Evolutionary conservation across 1,140 invertebrate species (phyloP).

Genomic region (Holotrichia oblita): DNA sequence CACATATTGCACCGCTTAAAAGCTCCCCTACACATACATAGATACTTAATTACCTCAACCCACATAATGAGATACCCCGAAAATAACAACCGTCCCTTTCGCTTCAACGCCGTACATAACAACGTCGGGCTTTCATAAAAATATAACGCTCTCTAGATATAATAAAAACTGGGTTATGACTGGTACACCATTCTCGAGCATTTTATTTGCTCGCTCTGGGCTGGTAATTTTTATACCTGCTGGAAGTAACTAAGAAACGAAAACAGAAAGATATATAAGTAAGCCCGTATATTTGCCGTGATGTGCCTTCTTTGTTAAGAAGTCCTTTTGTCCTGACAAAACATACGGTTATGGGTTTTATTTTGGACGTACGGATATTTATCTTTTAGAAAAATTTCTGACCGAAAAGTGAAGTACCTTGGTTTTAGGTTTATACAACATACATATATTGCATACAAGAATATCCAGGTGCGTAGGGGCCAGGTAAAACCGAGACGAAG

Average conservation of each 20-base stretch:
- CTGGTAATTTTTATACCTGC: constrained; percentile 28
- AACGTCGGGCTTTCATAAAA: neutral
- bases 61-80: constrained; percentile 9
- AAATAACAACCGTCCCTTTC: constrained; percentile 9
- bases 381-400: constrained; percentile 27
- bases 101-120: neutral
- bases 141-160: neutral
- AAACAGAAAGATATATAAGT: constrained; percentile 4
- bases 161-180: constrained; percentile 30
- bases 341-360: neutral
- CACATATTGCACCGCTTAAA: constrained; percentile 29
- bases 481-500: constrained; percentile 1
- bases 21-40: neutral
- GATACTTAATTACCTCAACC: constrained; percentile 12
- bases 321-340: constrained; percentile 20
- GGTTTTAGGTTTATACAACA: neutral
- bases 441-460: neutral
- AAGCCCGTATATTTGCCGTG: constrained; percentile 2
- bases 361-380: constrained; percentile 18
- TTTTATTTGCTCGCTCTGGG: neutral
- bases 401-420: constrained; percentile 20
- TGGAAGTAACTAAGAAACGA: constrained; percentile 4
- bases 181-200: neutral
- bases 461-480: constrained; percentile 9
- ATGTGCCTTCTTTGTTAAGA: constrained; percentile 1